Evolutionary conservation across 64 coral and sea anemone genomes (phyloP).

Genomic region (Cladopsammia gracilis): DNA sequence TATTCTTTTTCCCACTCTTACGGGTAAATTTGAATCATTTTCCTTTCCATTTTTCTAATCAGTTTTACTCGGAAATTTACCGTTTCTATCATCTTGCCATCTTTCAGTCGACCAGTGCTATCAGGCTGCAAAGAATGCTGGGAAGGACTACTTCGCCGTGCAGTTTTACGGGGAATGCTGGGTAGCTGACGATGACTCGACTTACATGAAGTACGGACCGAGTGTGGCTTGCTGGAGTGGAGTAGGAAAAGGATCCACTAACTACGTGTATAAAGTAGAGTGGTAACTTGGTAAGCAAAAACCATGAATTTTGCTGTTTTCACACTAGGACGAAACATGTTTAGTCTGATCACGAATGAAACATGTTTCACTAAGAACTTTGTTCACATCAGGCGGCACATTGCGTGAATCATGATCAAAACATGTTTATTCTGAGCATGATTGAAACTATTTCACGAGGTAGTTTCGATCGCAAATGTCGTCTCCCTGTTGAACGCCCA

Average conservation of each 20-base stretch:
- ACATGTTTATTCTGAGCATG: too few species aligned
- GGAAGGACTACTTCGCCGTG: slow-evolving; percentile 81
- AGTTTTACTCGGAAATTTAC: not conserved
- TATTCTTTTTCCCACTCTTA: too few species aligned
- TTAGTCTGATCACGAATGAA: too few species aligned
- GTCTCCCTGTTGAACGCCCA: too few species aligned
- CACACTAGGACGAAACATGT: too few species aligned
- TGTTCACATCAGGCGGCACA: too few species aligned
- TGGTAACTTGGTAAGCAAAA: slow-evolving; percentile 20
- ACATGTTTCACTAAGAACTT: too few species aligned
- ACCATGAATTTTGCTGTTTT: not conserved
- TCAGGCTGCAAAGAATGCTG: slow-evolving; percentile 68
- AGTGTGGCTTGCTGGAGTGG: slow-evolving; percentile 78
- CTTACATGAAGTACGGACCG: slow-evolving; percentile 62
- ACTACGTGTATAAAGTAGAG: slow-evolving; percentile 83
- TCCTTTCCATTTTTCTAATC: too few species aligned
- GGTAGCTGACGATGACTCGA: slow-evolving; percentile 55
- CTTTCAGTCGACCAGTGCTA: slow-evolving; percentile 83
- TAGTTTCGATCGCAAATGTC: too few species aligned
- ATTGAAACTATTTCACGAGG: too few species aligned
- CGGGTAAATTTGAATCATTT: too few species aligned
- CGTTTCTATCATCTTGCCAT: not conserved
- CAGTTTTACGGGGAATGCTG: slow-evolving; percentile 96
- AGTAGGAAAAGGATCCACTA: slow-evolving; percentile 68
- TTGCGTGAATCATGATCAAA: too few species aligned